These are phyloP conservation scores for Electrona antarctica DNA, from an alignment of 2,113 vertebrate genomes.

Conservation along the genomic window DNA sequence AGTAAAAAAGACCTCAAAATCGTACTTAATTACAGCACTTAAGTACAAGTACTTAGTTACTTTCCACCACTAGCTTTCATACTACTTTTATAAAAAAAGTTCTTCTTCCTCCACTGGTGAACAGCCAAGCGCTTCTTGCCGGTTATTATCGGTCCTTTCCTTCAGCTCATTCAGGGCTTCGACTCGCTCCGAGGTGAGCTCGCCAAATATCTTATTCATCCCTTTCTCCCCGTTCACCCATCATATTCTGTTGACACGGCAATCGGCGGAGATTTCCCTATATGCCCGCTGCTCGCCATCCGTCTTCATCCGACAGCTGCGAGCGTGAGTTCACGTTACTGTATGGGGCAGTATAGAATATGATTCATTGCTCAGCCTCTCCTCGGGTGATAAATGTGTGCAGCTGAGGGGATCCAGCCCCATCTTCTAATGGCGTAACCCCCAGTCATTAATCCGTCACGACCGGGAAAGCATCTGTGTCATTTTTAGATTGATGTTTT, in stretches of 20 bases:
- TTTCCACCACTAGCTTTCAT: too few species aligned
- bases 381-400: conserved; percentile 40
- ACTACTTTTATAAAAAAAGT: too few species aligned
- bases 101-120: too few species aligned
- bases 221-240: conserved; percentile 29
- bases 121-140: too few species aligned
- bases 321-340: conserved; percentile 36
- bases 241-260: conserved; percentile 32
- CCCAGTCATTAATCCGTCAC: neutral
- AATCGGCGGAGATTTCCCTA: conserved; percentile 35
- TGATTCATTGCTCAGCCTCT: conserved; percentile 34
- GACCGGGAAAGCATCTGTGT: too few species aligned
- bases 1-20: too few species aligned
- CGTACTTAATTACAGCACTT: too few species aligned
- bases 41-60: too few species aligned
- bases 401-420: conserved; percentile 28
- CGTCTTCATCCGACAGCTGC: conserved; percentile 46
- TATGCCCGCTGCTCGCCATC: conserved; percentile 16
- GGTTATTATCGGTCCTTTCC: too few species aligned
- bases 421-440: conserved; percentile 26
- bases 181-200: neutral
- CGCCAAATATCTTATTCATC: conserved; percentile 21
- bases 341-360: conserved; percentile 9
- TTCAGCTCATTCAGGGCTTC: neutral
- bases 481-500: too few species aligned